Percentiles rank a stretch among this genome's conserved stretches.
These are phyloP conservation scores for Sylvietta virens DNA, from an alignment of 2,113 vertebrate genomes.

Conservation along the genomic window DNA sequence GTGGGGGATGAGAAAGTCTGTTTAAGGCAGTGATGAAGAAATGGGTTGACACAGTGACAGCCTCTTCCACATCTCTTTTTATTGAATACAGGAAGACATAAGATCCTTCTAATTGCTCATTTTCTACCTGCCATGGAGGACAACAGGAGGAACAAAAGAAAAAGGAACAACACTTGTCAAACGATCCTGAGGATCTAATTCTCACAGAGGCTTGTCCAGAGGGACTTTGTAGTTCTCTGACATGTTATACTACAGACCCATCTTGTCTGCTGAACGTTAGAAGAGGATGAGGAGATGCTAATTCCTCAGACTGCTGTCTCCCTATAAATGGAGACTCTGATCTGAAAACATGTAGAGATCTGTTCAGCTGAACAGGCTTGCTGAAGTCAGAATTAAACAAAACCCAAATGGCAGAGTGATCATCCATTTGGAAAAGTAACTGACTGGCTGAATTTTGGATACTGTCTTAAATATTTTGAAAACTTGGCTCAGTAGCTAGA, in stretches of 20 bases:
- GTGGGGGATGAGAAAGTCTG: background rate
- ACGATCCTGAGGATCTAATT: constrained; percentile 43
- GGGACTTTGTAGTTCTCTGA: constrained; percentile 29
- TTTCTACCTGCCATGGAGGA: constrained; percentile 60
- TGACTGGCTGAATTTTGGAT: background rate
- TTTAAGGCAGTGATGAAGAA: constrained; percentile 53
- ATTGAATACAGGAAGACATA: constrained; percentile 31
- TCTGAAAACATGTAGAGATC: background rate
- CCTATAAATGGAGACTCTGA: background rate
- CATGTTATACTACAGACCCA: constrained; percentile 28
- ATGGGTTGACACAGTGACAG: constrained; percentile 62
- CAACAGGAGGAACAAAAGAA: constrained; percentile 58
- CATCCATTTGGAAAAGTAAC: background rate
- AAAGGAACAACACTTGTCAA: constrained; percentile 53
- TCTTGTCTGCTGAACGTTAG: background rate
- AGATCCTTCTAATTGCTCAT: constrained; percentile 67
- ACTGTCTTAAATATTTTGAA: background rate
- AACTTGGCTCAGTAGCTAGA: background rate
- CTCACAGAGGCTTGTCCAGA: background rate
- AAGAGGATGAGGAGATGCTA: background rate
- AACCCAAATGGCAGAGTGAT: background rate
- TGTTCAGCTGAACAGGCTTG: background rate
- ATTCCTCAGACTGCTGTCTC: background rate
- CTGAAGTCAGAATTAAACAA: background rate
- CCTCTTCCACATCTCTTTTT: constrained; percentile 53